These are phyloP conservation scores for Dilophus febrilis DNA, from an alignment of 2,888 invertebrate species.

Conservation along the genomic window DNA sequence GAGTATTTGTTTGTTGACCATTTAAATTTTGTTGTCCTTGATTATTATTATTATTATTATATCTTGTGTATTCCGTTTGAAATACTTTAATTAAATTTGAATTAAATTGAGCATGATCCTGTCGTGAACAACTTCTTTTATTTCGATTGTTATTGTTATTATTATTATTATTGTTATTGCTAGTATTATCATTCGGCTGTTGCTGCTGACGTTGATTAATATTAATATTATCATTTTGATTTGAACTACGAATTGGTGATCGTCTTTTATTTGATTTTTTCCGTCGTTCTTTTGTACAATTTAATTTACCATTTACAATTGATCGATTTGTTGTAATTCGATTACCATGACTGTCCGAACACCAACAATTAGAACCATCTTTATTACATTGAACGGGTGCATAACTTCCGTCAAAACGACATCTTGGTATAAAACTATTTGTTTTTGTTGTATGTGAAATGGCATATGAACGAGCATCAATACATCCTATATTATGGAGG, in stretches of 20 bases:
- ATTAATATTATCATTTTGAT: slow-evolving; percentile 34
- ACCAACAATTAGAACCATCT: slow-evolving; percentile 71
- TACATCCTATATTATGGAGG: slow-evolving; percentile 29
- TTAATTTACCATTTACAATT: slow-evolving; percentile 49
- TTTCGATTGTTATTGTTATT: slow-evolving; percentile 8
- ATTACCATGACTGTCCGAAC: slow-evolving; percentile 68
- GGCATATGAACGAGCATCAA: slow-evolving; percentile 30
- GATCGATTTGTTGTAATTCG: slow-evolving; percentile 68
- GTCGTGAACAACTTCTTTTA: slow-evolving; percentile 45
- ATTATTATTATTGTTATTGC: background rate
- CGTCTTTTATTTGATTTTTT: slow-evolving; percentile 42
- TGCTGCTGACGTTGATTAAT: too few species aligned
- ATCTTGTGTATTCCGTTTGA: slow-evolving; percentile 53
- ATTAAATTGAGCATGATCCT: slow-evolving; percentile 67
- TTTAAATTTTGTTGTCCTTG: slow-evolving; percentile 15
- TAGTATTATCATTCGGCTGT: background rate
- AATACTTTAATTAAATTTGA: slow-evolving; percentile 71
- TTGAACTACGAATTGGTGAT: slow-evolving; percentile 39
- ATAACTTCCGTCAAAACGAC: slow-evolving; percentile 69
- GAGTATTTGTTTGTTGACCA: too few species aligned
- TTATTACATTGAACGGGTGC: slow-evolving; percentile 68
- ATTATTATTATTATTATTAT: slow-evolving; percentile 15
- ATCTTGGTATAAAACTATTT: slow-evolving; percentile 53
- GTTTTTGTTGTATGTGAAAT: slow-evolving; percentile 30
- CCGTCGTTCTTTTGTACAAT: slow-evolving; percentile 36